These are phyloP conservation scores for Sula dactylatra DNA, from an alignment of 2,113 vertebrate species.

Conservation along the genomic window DNA sequence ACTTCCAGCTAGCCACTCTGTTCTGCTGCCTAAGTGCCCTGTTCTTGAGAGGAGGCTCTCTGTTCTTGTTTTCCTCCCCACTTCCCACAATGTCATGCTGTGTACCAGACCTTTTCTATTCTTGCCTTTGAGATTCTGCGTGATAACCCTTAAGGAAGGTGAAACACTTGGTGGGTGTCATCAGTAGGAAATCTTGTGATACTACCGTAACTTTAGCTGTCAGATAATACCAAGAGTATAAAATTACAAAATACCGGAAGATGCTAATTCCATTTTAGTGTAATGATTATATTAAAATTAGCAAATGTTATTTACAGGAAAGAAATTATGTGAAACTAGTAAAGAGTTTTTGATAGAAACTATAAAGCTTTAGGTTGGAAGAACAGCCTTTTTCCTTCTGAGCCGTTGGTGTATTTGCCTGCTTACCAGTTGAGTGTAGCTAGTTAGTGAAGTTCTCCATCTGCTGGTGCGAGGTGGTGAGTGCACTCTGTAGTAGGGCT, in stretches of 20 bases:
- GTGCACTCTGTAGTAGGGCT: not conserved
- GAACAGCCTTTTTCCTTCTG: not conserved
- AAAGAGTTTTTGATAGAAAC: not conserved
- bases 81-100: not conserved
- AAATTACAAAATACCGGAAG: not conserved
- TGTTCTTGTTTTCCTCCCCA: accelerated
- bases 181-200: not conserved
- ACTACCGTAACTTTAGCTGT: not conserved
- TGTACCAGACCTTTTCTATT: not conserved
- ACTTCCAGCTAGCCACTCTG: not conserved
- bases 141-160: not conserved
- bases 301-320: not conserved
- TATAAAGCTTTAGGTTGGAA: not conserved
- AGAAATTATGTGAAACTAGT: not conserved
- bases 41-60: not conserved
- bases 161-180: not conserved
- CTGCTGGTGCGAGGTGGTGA: not conserved
- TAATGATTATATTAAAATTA: not conserved
- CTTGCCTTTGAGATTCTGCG: not conserved
- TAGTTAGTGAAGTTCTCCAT: constrained; percentile 17
- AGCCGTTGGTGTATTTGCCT: accelerated
- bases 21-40: accelerated
- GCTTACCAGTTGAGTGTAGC: accelerated
- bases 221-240: not conserved
- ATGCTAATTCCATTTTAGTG: not conserved